Conservation (phyloP, 2,797 vertebrate species). For the Rhadinocentrus ornatus region DNA sequence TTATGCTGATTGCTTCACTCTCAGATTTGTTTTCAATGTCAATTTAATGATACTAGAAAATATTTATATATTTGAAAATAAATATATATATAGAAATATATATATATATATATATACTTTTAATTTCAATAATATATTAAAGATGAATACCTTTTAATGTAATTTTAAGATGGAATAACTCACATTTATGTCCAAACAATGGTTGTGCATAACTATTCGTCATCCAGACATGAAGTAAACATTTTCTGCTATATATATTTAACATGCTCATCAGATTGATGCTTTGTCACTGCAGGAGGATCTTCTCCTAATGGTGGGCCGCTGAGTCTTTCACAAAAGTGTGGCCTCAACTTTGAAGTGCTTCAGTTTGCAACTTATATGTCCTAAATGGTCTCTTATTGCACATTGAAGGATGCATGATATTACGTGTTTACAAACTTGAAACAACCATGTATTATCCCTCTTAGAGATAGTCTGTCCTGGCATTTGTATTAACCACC, state of each 20-base stretch:
- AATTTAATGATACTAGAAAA: slow-evolving; percentile 83
- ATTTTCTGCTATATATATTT: slow-evolving; percentile 63
- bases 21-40: slow-evolving; percentile 90
- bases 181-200: slow-evolving; percentile 70
- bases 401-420: slow-evolving; percentile 85
- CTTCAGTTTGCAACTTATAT: slow-evolving; percentile 77
- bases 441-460: slow-evolving; percentile 79
- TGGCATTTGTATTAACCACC: slow-evolving; percentile 74
- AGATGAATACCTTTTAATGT: slow-evolving; percentile 85
- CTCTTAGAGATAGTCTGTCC: slow-evolving; percentile 70
- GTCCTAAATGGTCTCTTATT: slow-evolving; percentile 78
- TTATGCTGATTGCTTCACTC: slow-evolving; percentile 85
- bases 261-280: slow-evolving; percentile 56
- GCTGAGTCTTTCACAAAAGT: slow-evolving; percentile 57
- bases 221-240: slow-evolving; percentile 72
- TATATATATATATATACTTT: slow-evolving; percentile 69
- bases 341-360: slow-evolving; percentile 72
- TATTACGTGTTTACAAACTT: slow-evolving; percentile 85
- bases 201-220: slow-evolving; percentile 87
- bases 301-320: slow-evolving; percentile 51
- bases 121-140: slow-evolving; percentile 87
- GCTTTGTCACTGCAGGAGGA: slow-evolving; percentile 60
- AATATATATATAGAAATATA: slow-evolving; percentile 20
- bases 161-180: slow-evolving; percentile 83
- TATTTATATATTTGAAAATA: slow-evolving; percentile 90